phyloP scores from a whole-genome alignment of 1,140 invertebrate genomes.

The Apis cerana region DNA sequence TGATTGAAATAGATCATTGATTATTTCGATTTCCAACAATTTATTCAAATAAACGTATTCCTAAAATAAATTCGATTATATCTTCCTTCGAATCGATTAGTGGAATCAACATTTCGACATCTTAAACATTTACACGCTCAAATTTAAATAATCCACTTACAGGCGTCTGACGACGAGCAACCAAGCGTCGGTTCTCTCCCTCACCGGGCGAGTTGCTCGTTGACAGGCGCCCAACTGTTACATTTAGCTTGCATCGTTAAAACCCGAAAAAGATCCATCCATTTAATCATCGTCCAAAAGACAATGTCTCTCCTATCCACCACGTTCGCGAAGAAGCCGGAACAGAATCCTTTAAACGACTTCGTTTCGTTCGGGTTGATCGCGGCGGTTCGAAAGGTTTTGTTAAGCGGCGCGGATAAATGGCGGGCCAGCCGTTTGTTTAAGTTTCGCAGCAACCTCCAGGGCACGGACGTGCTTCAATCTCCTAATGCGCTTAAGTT shows the following conservation, averaged over 20 bases:
- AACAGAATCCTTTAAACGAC: background rate
- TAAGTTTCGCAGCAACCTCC: slow-evolving; percentile 26
- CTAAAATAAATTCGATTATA: background rate
- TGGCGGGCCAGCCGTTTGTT: slow-evolving; percentile 9
- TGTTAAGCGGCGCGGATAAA: slow-evolving; percentile 26
- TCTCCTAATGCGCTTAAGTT: slow-evolving; percentile 51
- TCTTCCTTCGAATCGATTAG: too few relatives aligned
- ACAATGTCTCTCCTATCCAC: background rate
- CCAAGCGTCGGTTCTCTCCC: too few relatives aligned
- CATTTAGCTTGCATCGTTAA: too few relatives aligned
- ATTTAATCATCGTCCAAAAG: background rate
- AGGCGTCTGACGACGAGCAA: too few relatives aligned
- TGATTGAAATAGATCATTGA: background rate
- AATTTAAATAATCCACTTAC: too few relatives aligned
- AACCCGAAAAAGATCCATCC: background rate
- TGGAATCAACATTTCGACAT: too few relatives aligned
- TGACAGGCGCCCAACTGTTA: background rate
- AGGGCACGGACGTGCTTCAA: slow-evolving; percentile 33
- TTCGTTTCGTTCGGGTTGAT: background rate
- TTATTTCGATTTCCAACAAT: background rate
- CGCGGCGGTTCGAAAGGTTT: background rate
- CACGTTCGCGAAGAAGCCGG: background rate
- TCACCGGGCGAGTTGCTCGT: too few relatives aligned
- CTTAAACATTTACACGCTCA: too few relatives aligned
- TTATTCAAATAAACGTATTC: too few relatives aligned